phyloP scores from a whole-genome alignment of 2,113 vertebrate genomes.

The Artemisiospiza belli region DNA sequence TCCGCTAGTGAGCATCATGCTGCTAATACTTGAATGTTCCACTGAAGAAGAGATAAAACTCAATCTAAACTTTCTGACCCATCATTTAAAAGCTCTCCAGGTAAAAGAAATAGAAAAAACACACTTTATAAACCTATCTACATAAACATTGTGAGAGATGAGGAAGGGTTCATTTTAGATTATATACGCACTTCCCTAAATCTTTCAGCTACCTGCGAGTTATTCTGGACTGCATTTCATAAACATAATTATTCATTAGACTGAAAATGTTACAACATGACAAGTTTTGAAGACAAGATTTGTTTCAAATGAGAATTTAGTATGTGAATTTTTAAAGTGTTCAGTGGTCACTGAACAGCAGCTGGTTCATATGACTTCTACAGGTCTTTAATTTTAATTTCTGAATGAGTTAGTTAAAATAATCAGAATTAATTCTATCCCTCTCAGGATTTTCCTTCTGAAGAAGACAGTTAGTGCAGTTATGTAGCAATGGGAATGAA shows the following conservation, averaged over 20 bases:
- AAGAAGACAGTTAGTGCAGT: background rate
- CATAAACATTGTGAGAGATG: background rate
- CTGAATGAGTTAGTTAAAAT: background rate
- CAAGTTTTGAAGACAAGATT: conserved; percentile 10
- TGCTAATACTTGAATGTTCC: background rate
- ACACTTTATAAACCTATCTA: background rate
- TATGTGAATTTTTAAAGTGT: background rate
- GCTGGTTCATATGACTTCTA: background rate
- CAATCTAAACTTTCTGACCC: background rate
- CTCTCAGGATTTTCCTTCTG: background rate
- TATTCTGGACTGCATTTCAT: background rate
- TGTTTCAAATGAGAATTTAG: conserved; percentile 25
- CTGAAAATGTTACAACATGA: background rate
- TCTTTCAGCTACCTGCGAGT: background rate
- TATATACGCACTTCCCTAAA: background rate
- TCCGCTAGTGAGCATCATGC: background rate
- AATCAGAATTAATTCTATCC: background rate
- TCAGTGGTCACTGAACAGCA: background rate
- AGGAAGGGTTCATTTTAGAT: background rate
- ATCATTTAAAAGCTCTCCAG: background rate
- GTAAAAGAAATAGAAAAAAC: background rate
- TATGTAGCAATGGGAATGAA: background rate
- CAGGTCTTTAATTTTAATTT: background rate
- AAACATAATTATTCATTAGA: conserved; percentile 11
- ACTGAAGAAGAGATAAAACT: background rate